Base-by-base conservation (phyloP, 1,140 invertebrate genomes). In the Cyclargus thomasi region DNA sequence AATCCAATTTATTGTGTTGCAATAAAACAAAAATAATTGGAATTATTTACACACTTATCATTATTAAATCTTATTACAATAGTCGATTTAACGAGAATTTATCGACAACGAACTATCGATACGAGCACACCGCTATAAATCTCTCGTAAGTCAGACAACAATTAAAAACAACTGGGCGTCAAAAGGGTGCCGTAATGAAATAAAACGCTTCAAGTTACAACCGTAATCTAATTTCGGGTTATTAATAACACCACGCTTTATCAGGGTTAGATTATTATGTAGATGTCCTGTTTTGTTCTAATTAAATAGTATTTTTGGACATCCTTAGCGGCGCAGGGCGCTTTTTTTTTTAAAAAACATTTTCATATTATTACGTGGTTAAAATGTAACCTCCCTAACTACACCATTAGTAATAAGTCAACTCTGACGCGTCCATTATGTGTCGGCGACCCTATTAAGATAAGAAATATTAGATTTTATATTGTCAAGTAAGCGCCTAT, bases 141-240 rank as follows among this genome's bases (percentile, higher is more conserved):
- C 67, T 69, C 53, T 55, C 53, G 18, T 59, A 21, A 57, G 20
- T 21, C 55, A 55, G 18, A 10, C 55, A 20, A 59, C 53, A 59
- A 59, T 65, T 53, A 68, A 79, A 76, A 70, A 72, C 65, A 39
- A 66, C 64, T 70, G 80, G 76, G 78, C 70, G 68, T 68, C 71
- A 73, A 79, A 75, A 76, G 72, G 71, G 59, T 71, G 68, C 67
- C 69, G 64, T 78, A 82, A 86, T 80, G 73, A 82, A 84, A 82
- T 86, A 77, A 84, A 47, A 79, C 79, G 69, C 70, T 36, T 67
- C 73, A 67, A 65, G 73, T 76, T 73, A 88, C 80, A 79, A 79
- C 74, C 59, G 65, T 81, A 80, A 84, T 85, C 82, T 80, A 85
- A 85, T 87, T 85, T 83, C 68, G 67, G 73, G 66, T 70, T 77